phyloP scores from a whole-genome alignment of 2,113 vertebrate genomes.

The Ranitomeya imitator region DNA sequence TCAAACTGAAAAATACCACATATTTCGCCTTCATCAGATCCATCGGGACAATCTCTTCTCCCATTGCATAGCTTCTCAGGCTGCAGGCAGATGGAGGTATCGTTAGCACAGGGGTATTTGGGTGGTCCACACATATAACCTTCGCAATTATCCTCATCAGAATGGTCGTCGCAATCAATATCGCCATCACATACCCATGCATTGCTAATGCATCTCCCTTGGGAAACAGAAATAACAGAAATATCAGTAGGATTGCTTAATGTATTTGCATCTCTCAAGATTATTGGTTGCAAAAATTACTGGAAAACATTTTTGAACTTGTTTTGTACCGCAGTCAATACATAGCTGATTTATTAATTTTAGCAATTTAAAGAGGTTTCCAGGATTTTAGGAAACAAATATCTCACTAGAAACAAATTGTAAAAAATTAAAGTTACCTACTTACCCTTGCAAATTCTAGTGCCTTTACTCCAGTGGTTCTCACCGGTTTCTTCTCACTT shows the following conservation, averaged over 20 bases:
- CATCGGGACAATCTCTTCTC: conserved; percentile 89
- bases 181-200: conserved; percentile 98
- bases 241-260: conserved; percentile 7
- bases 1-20: conserved; percentile 79
- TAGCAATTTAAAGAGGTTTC: no score
- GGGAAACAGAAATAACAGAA: conserved; percentile 68
- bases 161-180: conserved; percentile 96
- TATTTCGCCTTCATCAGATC: conserved; percentile 92
- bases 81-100: conserved; percentile 89
- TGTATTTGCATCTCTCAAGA: neutral
- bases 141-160: conserved; percentile 93
- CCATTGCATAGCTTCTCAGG: conserved; percentile 95
- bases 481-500: no score
- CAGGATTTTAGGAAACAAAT: no score
- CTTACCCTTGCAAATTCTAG: no score
- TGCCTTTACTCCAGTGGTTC: no score
- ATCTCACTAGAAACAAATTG: no score
- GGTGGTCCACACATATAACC: conserved; percentile 90
- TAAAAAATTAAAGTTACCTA: no score
- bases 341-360: no score
- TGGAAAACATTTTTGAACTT: neutral
- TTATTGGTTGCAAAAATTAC: neutral
- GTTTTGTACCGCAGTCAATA: neutral
- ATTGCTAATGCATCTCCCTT: conserved; percentile 98
- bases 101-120: conserved; percentile 93